These are phyloP conservation scores for Caenorhabditis zanzibari DNA, from an alignment of 2,888 invertebrate species.

Conservation along the genomic window DNA sequence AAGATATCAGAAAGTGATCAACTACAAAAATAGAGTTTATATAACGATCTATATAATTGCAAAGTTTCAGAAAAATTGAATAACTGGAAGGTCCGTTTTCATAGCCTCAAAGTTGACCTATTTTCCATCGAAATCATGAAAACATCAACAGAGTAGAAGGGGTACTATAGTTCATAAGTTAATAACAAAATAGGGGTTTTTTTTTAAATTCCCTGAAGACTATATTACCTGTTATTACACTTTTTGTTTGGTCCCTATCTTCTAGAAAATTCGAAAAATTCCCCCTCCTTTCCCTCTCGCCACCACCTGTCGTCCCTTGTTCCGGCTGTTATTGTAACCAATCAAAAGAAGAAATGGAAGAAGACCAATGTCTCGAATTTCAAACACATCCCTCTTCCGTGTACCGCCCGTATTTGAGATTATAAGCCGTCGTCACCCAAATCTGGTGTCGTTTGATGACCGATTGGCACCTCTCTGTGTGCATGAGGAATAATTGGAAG, in stretches of 20 bases:
- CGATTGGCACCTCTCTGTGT: slow-evolving; percentile 47
- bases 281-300: background rate
- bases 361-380: slow-evolving; percentile 53
- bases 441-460: slow-evolving; percentile 23
- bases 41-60: too few species aligned
- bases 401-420: slow-evolving; percentile 21
- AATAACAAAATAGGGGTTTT: too few species aligned
- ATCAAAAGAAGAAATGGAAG: background rate
- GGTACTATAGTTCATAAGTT: too few species aligned
- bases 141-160: too few species aligned
- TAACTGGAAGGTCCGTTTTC: too few species aligned
- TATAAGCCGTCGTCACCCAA: background rate
- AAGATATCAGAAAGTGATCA: too few species aligned
- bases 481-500: background rate
- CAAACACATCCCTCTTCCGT: slow-evolving; percentile 51
- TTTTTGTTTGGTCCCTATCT: background rate
- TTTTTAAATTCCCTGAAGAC: too few species aligned
- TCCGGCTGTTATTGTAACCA: slow-evolving; percentile 11
- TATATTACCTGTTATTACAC: too few species aligned
- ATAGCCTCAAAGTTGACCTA: too few species aligned
- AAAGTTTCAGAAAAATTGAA: too few species aligned
- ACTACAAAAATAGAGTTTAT: too few species aligned
- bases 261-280: background rate
- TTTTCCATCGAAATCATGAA: too few species aligned
- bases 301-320: slow-evolving; percentile 9